Conservation (phyloP, 2,113 vertebrate species). For the Ploceus nigricollis region DNA sequence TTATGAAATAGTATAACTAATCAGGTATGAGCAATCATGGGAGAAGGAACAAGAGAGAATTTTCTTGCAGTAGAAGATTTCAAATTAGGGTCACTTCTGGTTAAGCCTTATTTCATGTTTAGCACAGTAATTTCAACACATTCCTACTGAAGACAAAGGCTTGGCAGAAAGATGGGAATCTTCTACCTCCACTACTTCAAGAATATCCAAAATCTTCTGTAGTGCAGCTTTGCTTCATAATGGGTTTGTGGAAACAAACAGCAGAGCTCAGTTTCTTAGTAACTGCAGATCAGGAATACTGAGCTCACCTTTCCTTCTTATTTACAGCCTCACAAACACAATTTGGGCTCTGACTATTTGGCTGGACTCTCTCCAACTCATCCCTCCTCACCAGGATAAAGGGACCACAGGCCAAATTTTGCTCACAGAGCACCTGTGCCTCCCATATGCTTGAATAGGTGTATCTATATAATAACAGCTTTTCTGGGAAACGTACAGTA, state of each 20-base stretch:
- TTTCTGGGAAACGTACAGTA: background rate
- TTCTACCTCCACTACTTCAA: background rate
- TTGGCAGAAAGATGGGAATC: background rate
- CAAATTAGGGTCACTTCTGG: background rate
- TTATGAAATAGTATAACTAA: background rate
- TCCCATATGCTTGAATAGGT: constrained; percentile 43
- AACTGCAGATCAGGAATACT: background rate
- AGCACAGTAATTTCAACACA: background rate
- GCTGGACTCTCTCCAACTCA: constrained; percentile 10
- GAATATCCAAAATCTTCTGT: background rate
- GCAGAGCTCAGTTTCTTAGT: background rate
- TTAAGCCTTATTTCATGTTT: background rate
- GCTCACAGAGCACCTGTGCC: constrained; percentile 23
- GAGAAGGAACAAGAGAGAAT: background rate
- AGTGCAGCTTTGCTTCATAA: background rate
- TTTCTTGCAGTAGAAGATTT: background rate
- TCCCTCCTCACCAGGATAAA: constrained; percentile 13
- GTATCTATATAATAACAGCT: background rate
- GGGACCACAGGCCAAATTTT: constrained; percentile 10
- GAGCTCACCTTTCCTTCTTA: background rate
- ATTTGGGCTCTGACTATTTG: background rate
- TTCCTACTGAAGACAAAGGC: background rate
- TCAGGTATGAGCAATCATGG: background rate
- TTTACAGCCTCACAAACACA: background rate
- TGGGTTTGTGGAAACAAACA: background rate